Conservation (phyloP, 2,888 invertebrate species). For the Eupithecia tripunctaria region DNA sequence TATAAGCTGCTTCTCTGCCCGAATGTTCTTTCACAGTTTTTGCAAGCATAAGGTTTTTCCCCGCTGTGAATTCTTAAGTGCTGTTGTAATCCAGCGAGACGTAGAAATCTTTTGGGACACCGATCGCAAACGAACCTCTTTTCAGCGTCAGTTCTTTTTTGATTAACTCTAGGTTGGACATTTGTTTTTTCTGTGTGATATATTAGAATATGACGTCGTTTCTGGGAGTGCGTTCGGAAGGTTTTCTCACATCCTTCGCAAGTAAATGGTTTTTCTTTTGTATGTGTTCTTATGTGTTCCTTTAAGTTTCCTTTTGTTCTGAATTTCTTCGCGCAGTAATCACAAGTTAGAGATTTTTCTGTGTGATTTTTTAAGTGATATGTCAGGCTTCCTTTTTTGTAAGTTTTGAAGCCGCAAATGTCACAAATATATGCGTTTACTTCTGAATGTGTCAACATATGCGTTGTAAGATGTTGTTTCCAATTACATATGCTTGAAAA, state of each 20-base stretch:
- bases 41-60: background rate
- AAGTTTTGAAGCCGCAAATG: background rate
- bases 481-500: background rate
- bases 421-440: background rate
- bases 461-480: background rate
- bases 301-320: background rate
- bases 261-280: background rate
- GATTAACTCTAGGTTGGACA: background rate
- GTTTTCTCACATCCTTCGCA: background rate
- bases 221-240: background rate
- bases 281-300: slow-evolving; percentile 6
- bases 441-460: background rate
- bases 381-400: background rate
- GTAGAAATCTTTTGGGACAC: slow-evolving; percentile 8
- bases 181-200: slow-evolving; percentile 10
- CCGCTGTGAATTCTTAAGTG: slow-evolving; percentile 1
- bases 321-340: slow-evolving; percentile 11
- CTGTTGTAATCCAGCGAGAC: background rate
- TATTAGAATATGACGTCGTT: slow-evolving; percentile 1
- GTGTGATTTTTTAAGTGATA: slow-evolving; percentile 10
- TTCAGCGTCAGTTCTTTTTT: background rate
- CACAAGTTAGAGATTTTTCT: background rate
- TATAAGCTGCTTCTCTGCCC: slow-evolving; percentile 4
- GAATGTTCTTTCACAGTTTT: slow-evolving; percentile 1
- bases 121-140: slow-evolving; percentile 3